These are phyloP conservation scores for Bombus ignitus DNA, from an alignment of 1,140 invertebrate species.

Conservation along the genomic window DNA sequence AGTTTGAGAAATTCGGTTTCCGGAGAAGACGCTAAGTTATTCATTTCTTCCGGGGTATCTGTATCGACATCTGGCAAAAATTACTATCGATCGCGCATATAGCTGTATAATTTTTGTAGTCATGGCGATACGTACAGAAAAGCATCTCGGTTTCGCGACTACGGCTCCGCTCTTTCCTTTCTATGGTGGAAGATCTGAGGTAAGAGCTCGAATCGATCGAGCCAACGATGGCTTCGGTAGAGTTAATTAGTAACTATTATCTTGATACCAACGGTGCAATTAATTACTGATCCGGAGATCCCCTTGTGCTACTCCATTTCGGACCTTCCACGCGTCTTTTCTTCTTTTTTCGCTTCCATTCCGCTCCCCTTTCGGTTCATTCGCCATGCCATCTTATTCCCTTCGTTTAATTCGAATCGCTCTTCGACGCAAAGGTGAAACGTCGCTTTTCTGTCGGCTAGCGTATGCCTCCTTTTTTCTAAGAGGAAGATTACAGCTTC, in stretches of 20 bases:
- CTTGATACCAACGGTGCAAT: conserved; percentile 59
- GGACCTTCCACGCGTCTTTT: conserved; percentile 11
- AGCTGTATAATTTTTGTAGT: conserved; percentile 16
- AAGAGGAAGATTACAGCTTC: neutral
- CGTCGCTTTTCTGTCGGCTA: neutral
- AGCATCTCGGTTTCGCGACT: neutral
- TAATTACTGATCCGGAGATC: conserved; percentile 53
- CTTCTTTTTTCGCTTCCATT: neutral
- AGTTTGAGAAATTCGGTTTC: neutral
- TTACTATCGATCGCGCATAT: conserved; percentile 10
- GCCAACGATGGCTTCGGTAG: conserved; percentile 25
- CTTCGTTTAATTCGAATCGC: neutral
- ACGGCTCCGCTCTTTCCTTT: neutral
- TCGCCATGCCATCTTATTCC: neutral
- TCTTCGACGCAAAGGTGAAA: conserved; percentile 10
- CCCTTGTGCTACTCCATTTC: conserved; percentile 1
- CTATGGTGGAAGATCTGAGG: neutral
- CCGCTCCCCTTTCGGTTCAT: neutral
- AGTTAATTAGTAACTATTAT: conserved; percentile 70
- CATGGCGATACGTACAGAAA: neutral
- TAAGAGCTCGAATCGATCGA: conserved; percentile 39
- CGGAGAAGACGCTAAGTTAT: neutral
- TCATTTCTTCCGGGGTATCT: neutral
- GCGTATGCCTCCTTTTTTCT: neutral
- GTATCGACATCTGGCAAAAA: conserved; percentile 44